phyloP scores from a whole-genome alignment of 2,888 invertebrate genomes.

The Leptinotarsa rubiginosa region DNA sequence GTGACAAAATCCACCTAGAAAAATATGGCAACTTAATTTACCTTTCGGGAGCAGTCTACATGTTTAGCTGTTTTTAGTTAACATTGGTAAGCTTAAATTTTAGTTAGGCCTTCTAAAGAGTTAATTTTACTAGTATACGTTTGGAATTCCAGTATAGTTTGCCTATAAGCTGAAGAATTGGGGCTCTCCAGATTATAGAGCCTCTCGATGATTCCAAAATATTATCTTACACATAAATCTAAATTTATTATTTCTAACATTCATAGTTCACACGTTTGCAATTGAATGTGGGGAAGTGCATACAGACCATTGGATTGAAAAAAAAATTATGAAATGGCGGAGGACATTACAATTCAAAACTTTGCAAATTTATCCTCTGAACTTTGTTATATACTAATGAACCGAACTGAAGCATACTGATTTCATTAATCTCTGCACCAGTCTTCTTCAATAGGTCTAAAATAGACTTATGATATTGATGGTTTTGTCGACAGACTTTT shows the following conservation, averaged over 20 bases:
- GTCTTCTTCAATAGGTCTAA: too few relatives aligned
- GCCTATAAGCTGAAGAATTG: conserved; percentile 40
- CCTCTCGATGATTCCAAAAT: conserved; percentile 30
- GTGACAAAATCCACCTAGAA: conserved; percentile 41
- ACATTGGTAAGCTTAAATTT: conserved; percentile 57
- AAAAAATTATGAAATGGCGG: not conserved
- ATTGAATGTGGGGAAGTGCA: conserved; percentile 50
- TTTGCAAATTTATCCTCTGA: not conserved
- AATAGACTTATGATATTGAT: too few relatives aligned
- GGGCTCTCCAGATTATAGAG: conserved; percentile 8
- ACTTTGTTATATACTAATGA: too few relatives aligned
- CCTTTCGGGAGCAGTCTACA: conserved; percentile 48
- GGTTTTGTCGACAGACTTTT: too few relatives aligned
- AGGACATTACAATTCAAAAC: conserved; percentile 4
- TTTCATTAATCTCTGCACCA: too few relatives aligned
- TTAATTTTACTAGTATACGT: conserved; percentile 54
- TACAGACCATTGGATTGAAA: conserved; percentile 32
- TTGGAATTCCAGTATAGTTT: conserved; percentile 28
- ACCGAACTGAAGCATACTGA: too few relatives aligned
- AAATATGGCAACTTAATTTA: conserved; percentile 43
- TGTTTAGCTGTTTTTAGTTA: conserved; percentile 33
- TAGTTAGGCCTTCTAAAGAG: conserved; percentile 65
- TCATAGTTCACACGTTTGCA: conserved; percentile 46
- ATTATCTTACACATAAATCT: conserved; percentile 46
- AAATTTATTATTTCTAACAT: conserved; percentile 46